Evolutionary conservation across 2,797 vertebrate genomes (phyloP), one percentile per base, ranked within the genome.

Genomic region (Megaceryle alcyon): DNA sequence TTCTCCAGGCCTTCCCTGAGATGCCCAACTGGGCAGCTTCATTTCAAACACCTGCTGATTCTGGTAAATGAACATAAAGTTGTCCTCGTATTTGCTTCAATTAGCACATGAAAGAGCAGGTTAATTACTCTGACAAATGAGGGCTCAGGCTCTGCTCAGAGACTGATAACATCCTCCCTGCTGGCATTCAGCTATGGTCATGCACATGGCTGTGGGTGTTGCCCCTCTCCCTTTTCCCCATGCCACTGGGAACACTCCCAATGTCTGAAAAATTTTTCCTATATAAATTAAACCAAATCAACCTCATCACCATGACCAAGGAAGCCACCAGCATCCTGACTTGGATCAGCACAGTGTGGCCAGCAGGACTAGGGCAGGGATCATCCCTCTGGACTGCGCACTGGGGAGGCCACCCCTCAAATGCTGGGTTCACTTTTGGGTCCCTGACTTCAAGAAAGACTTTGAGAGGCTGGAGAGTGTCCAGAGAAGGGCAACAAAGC

Each of bases 181-280:
- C 72, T 23, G 2, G 4, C 44, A 14, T 0, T 3, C n/a, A n/a
- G 80, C 65, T 20, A 6, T 6, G 6, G 20, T 33, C 28, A 5
- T 0, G 35, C n/a, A 31, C 12, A 4, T 2, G 13, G 61, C 61
- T 3, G 39, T 39, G 39, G 39, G 39, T 39, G 39, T 39, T 39
- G 39, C 39, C 39, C 39, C 39, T 39, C 39, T 39, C 39, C 39
- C 39, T 39, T 13, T 39, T 5, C 39, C 56, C 35, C 31, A 2
- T 1, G 0, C 59, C 51, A 6, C 0, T 0, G 28, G 56, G 37
- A 61, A 41, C 46, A 11, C 5, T 17, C 12, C n/a, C 8, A 25
- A 7, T 3, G 6, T 49, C 31, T 46, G 46, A 29, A 83, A 33
- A 25, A 35, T 10, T 14, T 46, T 85, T 41, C 17, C 37, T 26